phyloP scores from a whole-genome alignment of 92 coral and sea anemone genomes.

The Pocillopora meandrina region DNA sequence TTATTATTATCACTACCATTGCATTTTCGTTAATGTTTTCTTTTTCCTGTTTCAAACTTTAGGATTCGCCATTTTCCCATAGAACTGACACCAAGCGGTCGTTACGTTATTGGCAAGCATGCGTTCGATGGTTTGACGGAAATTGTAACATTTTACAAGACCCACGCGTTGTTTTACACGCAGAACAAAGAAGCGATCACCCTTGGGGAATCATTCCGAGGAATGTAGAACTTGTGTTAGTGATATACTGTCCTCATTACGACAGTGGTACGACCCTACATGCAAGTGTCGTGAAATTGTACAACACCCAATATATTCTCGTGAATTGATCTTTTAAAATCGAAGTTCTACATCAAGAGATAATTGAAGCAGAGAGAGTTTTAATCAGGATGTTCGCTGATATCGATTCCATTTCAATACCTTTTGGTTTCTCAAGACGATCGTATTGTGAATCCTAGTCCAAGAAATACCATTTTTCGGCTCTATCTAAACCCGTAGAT shows the following conservation, averaged over 20 bases:
- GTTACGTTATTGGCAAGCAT: slow-evolving; percentile 86
- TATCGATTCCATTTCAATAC: too few relatives aligned
- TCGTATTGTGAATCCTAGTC: too few relatives aligned
- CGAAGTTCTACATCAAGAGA: too few relatives aligned
- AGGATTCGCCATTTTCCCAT: slow-evolving; percentile 99
- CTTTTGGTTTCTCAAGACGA: too few relatives aligned
- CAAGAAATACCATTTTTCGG: too few relatives aligned
- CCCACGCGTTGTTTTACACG: slow-evolving; percentile 87
- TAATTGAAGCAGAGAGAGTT: too few relatives aligned
- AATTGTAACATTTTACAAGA: slow-evolving; percentile 75
- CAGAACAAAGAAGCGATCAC: slow-evolving; percentile 82
- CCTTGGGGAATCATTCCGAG: slow-evolving; percentile 79
- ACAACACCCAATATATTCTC: too few relatives aligned
- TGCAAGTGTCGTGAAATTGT: neutral
- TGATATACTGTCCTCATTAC: neutral
- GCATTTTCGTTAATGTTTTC: neutral
- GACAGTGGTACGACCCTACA: neutral
- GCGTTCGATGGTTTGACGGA: slow-evolving; percentile 86
- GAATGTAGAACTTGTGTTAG: slow-evolving; percentile 22
- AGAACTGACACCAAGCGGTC: slow-evolving; percentile 87
- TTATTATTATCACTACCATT: too few relatives aligned
- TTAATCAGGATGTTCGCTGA: too few relatives aligned
- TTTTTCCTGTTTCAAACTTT: slow-evolving; percentile 8
- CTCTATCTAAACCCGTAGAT: too few relatives aligned
- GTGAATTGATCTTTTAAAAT: too few relatives aligned